Evolutionary conservation across 2,888 invertebrate species (phyloP), one percentile per base, ranked within the genome.

Genomic region (Meliscaeva auricollis): DNA sequence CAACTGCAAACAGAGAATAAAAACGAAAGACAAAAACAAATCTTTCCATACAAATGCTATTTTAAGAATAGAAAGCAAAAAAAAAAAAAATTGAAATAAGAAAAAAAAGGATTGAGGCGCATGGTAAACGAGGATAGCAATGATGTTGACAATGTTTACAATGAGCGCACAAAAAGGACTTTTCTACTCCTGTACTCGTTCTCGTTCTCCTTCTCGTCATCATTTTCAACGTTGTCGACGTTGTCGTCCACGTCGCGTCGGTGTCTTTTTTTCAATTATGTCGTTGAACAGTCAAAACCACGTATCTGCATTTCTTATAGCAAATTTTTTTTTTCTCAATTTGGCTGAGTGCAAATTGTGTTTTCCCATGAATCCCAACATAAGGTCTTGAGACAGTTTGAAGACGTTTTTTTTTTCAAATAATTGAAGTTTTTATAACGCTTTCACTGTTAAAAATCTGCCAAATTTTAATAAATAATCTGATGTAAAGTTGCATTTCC

Each of bases 71-170:
- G 15, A 48, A 70, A 9, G 11, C 13, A 32, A 48, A 38, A 52
- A 50, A 11, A 15, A 50, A 54, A 41, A 66, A 11, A 15, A 50
- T 54, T 32, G 11, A 64, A 70, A 17, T n/a, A 56, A 56, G 11
- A 44, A 26, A 15, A 56, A 66, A 26, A 44, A 48, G 68, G 56
- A 44, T 72, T 64, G 68, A 26, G 76, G 70, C 75, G 58, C 38
- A 72, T 76, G 68, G 60, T 77, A 68, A 73, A 76, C 76, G 73
- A 76, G 72, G 60, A 54, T 72, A 38, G 78, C 74, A 76, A 80
- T 60, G 68, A 80, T 73, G 77, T 81, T 73, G 69, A 77, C 85
- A 81, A 76, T 77, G 73, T 81, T 85, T 68, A 80, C 78, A 81
- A 70, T 72, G 60, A 81, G 83, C 76, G 26, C 79, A 79, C 74